Evolutionary conservation across 2,888 invertebrate genomes (phyloP).

Genomic region (Scaptomyza polygonia): DNA sequence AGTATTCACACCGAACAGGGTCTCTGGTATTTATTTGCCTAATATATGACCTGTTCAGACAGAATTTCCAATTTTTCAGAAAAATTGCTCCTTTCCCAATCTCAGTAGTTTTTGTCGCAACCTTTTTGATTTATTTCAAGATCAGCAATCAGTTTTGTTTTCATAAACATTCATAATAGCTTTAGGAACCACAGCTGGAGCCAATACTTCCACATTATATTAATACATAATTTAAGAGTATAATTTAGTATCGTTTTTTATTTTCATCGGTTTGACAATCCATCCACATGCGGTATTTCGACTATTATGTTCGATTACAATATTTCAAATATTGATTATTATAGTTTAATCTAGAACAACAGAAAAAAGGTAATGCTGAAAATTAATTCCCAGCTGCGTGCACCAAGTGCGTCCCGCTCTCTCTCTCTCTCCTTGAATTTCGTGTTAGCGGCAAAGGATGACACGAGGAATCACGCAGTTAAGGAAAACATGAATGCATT

Average conservation of each 20-base stretch:
- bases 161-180: neutral
- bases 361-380: slow-evolving; percentile 36
- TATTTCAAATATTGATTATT: slow-evolving; percentile 70
- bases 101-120: neutral
- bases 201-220: too few relatives aligned
- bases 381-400: slow-evolving; percentile 23
- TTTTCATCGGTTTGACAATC: slow-evolving; percentile 78
- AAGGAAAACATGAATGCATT: slow-evolving; percentile 75
- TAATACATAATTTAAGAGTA: slow-evolving; percentile 53
- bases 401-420: slow-evolving; percentile 45
- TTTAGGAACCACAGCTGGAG: neutral
- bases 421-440: slow-evolving; percentile 52
- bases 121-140: neutral
- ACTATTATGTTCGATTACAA: slow-evolving; percentile 74
- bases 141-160: neutral
- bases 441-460: slow-evolving; percentile 40
- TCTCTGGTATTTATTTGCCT: neutral
- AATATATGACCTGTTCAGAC: neutral
- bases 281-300: slow-evolving; percentile 74
- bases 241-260: slow-evolving; percentile 78
- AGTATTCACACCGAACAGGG: too few relatives aligned
- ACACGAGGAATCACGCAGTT: slow-evolving; percentile 21
- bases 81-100: neutral
- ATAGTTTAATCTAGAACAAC: slow-evolving; percentile 47
- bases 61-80: neutral